These are phyloP conservation scores for Neosilurus mollespiculum DNA, from an alignment of 2,797 vertebrate genomes.

Conservation along the genomic window DNA sequence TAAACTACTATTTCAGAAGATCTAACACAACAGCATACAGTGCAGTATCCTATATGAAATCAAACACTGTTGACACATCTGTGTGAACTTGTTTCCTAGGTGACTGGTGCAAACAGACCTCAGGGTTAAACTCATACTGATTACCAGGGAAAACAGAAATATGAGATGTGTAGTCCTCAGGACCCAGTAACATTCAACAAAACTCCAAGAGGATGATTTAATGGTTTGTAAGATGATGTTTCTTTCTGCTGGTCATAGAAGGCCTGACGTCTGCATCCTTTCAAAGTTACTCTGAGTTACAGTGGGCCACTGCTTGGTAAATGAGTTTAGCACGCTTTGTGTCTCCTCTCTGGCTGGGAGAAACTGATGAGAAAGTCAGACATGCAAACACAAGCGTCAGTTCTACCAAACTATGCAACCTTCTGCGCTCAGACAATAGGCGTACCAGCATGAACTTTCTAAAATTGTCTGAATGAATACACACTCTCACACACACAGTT, in stretches of 20 bases:
- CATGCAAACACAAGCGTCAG: background rate
- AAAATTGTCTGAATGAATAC: background rate
- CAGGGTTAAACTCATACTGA: background rate
- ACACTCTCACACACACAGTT: no score
- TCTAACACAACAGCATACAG: background rate
- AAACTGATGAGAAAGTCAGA: constrained; percentile 36
- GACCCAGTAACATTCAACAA: background rate
- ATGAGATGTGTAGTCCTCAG: background rate
- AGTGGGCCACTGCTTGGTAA: background rate
- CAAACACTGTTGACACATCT: background rate
- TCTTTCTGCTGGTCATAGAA: constrained; percentile 21
- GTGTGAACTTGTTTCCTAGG: background rate
- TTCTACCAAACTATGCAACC: background rate
- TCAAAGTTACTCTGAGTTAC: constrained; percentile 17
- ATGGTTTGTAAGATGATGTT: background rate
- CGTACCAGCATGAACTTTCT: background rate
- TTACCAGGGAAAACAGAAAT: constrained; percentile 23
- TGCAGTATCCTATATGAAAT: background rate
- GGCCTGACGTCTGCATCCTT: constrained; percentile 15
- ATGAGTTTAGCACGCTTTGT: constrained; percentile 21
- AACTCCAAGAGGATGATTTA: constrained; percentile 15
- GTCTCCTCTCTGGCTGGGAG: constrained; percentile 16
- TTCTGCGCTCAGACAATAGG: background rate
- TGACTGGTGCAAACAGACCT: background rate
- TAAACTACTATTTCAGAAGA: background rate